Conservation (phyloP, 2,797 vertebrate genomes). For the Phoebastria nigripes region DNA sequence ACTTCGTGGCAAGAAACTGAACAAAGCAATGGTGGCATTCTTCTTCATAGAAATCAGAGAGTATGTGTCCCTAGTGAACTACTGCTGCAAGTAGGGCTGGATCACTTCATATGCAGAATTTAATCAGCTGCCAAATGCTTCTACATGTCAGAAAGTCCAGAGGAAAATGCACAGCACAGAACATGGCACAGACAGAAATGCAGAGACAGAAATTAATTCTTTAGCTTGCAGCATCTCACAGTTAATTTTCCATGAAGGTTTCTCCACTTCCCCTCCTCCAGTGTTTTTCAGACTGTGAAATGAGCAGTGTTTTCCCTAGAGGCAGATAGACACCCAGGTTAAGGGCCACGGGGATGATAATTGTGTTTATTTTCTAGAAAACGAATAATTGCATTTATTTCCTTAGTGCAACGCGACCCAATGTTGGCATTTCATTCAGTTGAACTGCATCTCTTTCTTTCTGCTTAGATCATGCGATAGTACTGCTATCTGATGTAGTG, state of each 20-base stretch:
- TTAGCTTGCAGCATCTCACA: not conserved
- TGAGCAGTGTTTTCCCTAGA: not conserved
- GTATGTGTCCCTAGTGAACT: not conserved
- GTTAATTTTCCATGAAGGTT: constrained; percentile 46
- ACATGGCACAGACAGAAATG: not conserved
- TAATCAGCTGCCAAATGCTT: not conserved
- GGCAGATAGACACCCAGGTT: not conserved
- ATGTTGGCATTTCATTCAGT: not conserved
- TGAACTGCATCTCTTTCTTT: not conserved
- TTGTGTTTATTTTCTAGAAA: not conserved
- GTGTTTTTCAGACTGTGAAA: constrained; percentile 1
- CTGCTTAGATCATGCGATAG: not conserved
- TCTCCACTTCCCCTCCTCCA: not conserved
- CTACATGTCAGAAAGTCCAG: constrained; percentile 6
- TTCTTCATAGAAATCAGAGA: not conserved
- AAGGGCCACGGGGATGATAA: not conserved
- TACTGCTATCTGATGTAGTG: not conserved
- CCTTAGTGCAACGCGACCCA: accelerated
- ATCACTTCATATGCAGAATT: not conserved
- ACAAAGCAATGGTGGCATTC: not conserved
- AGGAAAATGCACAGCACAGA: not conserved
- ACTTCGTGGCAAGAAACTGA: not conserved
- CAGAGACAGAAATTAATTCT: not conserved
- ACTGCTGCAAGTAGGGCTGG: not conserved
- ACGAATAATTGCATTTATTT: not conserved